Percentiles rank a stretch among this genome's conserved stretches.
Conservation (phyloP, 2,113 vertebrate genomes). For the Paradisaea rubra region DNA sequence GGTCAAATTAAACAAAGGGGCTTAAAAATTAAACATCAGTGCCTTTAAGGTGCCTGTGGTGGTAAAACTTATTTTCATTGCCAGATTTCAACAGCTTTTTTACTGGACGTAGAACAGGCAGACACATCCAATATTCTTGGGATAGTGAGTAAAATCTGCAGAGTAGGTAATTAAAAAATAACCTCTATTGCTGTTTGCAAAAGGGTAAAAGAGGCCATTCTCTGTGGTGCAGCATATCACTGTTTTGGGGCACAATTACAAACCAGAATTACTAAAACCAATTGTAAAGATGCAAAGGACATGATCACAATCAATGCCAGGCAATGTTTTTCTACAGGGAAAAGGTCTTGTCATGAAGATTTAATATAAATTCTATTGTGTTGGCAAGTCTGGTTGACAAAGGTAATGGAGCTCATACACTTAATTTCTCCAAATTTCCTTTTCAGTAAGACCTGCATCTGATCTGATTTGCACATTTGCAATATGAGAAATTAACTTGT, state of each 20-base stretch:
- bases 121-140: accelerated
- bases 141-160: background rate
- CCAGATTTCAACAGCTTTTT: background rate
- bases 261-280: background rate
- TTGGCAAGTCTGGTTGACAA: background rate
- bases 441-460: background rate
- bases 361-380: background rate
- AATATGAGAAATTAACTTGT: background rate
- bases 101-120: background rate
- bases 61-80: background rate
- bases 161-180: background rate
- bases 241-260: background rate
- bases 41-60: background rate
- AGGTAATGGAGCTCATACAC: background rate
- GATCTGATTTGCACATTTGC: background rate
- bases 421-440: background rate
- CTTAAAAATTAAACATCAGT: background rate
- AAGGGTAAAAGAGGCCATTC: background rate
- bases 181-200: background rate
- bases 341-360: background rate
- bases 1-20: background rate
- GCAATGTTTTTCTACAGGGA: background rate
- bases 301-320: background rate
- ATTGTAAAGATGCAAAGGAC: background rate
- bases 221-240: background rate